phyloP scores from a whole-genome alignment of 2,113 vertebrate species.

The Corythoichthys haematopterus region DNA sequence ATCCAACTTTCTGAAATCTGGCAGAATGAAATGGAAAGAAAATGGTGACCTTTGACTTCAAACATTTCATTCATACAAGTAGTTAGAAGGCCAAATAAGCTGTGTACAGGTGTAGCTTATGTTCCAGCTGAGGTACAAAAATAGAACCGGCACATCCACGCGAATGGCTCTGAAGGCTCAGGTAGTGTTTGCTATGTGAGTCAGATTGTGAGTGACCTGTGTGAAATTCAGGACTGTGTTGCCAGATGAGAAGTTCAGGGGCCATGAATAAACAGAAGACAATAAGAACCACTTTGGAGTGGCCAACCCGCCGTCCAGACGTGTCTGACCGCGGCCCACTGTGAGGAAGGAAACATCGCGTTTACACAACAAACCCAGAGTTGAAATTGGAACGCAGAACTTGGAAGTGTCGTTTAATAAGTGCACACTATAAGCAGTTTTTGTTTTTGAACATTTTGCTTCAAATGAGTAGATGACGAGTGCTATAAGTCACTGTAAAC shows the following conservation, averaged over 20 bases:
- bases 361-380: not conserved
- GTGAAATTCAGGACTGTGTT: conserved; percentile 70
- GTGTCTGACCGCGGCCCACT: conserved; percentile 16
- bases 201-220: conserved; percentile 32
- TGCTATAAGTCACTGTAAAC: not conserved
- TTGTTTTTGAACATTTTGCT: not conserved
- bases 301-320: conserved; percentile 31
- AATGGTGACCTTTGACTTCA: too few relatives aligned
- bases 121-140: too few relatives aligned
- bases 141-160: not conserved
- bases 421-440: not conserved
- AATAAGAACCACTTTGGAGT: conserved; percentile 4
- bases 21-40: too few relatives aligned
- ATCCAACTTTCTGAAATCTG: too few relatives aligned
- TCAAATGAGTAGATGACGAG: not conserved
- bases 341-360: conserved; percentile 9
- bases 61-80: too few relatives aligned
- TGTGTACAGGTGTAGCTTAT: not conserved
- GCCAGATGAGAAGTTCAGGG: conserved; percentile 48
- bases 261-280: conserved; percentile 23
- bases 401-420: not conserved
- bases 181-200: conserved; percentile 1
- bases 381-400: not conserved
- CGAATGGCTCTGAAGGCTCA: conserved; percentile 20
- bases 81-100: not conserved